These are phyloP conservation scores for Danio choprae DNA, from an alignment of 2,797 vertebrate species.

Conservation along the genomic window DNA sequence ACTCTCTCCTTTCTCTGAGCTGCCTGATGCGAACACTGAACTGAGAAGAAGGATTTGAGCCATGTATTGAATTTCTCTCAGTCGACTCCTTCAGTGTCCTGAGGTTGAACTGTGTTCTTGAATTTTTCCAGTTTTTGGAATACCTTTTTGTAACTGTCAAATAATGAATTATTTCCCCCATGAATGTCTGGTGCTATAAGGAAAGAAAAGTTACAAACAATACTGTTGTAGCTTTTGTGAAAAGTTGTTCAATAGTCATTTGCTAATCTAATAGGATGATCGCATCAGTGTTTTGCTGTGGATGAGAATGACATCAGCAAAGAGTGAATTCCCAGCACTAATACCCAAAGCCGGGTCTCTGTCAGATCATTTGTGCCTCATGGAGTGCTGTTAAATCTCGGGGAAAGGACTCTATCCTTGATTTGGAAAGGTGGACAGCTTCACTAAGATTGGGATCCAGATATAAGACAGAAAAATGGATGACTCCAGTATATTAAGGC, in stretches of 20 bases:
- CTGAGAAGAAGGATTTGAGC: not conserved
- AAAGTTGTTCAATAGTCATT: not conserved
- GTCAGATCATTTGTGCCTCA: slow-evolving; percentile 33
- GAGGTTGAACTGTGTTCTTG: not conserved
- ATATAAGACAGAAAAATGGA: slow-evolving; percentile 75
- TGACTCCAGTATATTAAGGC: slow-evolving; percentile 86
- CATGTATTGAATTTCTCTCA: slow-evolving; percentile 22
- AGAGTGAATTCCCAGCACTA: not conserved
- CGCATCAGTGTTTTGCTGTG: slow-evolving; percentile 11
- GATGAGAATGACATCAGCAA: slow-evolving; percentile 28
- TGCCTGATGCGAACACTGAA: slow-evolving; percentile 18
- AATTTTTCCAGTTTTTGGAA: not conserved
- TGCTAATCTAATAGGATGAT: slow-evolving; percentile 34
- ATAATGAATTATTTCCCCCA: not conserved
- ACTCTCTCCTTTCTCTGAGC: slow-evolving; percentile 23
- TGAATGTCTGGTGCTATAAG: not conserved
- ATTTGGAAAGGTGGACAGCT: not conserved
- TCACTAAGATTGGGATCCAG: slow-evolving; percentile 6
- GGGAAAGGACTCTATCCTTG: slow-evolving; percentile 4
- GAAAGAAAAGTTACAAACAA: not conserved
- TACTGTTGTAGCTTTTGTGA: slow-evolving; percentile 13
- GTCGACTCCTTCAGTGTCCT: not conserved
- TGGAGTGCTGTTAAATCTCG: slow-evolving; percentile 33
- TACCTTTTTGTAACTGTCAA: not conserved
- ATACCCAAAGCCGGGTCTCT: slow-evolving; percentile 1